phyloP scores from a whole-genome alignment of 2,113 vertebrate species.

The Colius striatus region DNA sequence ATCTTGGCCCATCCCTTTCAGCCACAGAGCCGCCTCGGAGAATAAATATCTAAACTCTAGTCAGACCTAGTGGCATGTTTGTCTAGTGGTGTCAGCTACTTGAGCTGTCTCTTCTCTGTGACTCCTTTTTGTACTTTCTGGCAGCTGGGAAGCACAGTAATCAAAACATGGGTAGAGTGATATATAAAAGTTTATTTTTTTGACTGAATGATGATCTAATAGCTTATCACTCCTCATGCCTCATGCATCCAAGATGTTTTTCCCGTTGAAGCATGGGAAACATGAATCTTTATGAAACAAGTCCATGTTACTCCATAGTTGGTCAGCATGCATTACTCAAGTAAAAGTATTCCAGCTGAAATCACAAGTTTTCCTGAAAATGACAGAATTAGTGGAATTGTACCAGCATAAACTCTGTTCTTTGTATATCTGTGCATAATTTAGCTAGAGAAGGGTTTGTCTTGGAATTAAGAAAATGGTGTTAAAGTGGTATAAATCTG shows the following conservation, averaged over 20 bases:
- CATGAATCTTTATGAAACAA: constrained; percentile 55
- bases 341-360: constrained; percentile 37
- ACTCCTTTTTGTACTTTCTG: constrained; percentile 43
- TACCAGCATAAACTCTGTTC: constrained; percentile 33
- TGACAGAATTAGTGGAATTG: constrained; percentile 51
- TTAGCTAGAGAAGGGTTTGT: constrained; percentile 36
- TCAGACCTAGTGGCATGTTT: not conserved
- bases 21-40: not conserved
- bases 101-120: not conserved
- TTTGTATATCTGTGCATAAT: constrained; percentile 29
- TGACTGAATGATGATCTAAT: constrained; percentile 49
- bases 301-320: constrained; percentile 17
- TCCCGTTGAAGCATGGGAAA: constrained; percentile 62
- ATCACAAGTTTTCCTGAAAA: constrained; percentile 65
- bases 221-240: constrained; percentile 52
- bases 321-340: constrained; percentile 42
- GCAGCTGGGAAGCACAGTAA: constrained; percentile 35
- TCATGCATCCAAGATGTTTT: constrained; percentile 60
- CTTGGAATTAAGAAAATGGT: constrained; percentile 44
- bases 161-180: constrained; percentile 28
- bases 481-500: constrained; percentile 52
- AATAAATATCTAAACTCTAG: not conserved
- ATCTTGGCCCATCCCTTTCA: not conserved
- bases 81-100: constrained; percentile 28
- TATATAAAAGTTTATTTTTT: constrained; percentile 54